These are phyloP conservation scores for Pseudorectes ferrugineus DNA, from an alignment of 2,113 vertebrate genomes.

Conservation along the genomic window DNA sequence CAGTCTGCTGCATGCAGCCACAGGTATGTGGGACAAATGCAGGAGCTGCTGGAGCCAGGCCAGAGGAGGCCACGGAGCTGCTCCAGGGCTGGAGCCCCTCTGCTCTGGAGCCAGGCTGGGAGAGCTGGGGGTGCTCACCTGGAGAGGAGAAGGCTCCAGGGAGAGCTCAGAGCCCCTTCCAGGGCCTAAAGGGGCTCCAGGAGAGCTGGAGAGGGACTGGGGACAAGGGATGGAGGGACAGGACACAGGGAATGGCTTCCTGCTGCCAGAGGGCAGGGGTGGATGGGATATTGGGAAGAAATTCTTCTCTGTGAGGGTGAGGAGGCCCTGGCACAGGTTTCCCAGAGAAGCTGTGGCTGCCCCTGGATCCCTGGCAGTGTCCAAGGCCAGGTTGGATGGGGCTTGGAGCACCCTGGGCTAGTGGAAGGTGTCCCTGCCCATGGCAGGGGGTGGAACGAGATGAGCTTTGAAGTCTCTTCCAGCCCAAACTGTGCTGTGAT, in stretches of 20 bases:
- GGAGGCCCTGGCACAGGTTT: background rate
- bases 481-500: background rate
- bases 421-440: background rate
- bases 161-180: rapidly evolving
- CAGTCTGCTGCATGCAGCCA: too few relatives aligned
- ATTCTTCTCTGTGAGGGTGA: rapidly evolving
- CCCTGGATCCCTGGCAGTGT: background rate
- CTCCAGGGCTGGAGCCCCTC: background rate
- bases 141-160: background rate
- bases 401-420: rapidly evolving
- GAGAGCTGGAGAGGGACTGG: background rate
- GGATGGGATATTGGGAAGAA: background rate
- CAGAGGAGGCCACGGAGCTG: background rate
- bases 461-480: background rate
- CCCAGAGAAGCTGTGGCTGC: background rate
- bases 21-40: too few relatives aligned
- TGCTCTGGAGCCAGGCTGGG: background rate
- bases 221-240: rapidly evolving
- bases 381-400: rapidly evolving
- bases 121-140: background rate
- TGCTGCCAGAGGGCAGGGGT: background rate
- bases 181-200: background rate
- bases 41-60: background rate
- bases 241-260: background rate
- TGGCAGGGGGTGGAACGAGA: rapidly evolving